Percentiles rank a stretch among this genome's conserved stretches.
These are phyloP conservation scores for Phymastichus coffea DNA, from an alignment of 1,140 invertebrate genomes.

Conservation along the genomic window DNA sequence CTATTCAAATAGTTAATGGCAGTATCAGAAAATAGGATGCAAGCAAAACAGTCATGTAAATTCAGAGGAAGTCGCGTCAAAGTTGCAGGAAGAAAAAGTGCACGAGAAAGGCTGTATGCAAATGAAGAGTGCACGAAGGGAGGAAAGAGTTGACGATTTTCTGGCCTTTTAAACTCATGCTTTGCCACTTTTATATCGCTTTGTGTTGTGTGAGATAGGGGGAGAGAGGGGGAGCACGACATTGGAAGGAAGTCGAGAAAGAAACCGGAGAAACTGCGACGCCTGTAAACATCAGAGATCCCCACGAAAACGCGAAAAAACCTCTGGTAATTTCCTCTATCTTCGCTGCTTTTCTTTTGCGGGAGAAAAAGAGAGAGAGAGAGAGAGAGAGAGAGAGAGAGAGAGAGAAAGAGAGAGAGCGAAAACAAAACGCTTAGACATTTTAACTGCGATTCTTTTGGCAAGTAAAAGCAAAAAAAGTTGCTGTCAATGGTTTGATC, in stretches of 20 bases:
- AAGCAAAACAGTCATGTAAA: no score
- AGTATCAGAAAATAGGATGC: no score
- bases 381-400: no score
- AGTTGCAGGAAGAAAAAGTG: no score
- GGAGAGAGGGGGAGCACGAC: neutral
- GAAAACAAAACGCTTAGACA: no score
- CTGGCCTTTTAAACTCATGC: neutral
- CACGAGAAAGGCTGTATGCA: constrained; percentile 1
- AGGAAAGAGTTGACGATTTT: constrained; percentile 6
- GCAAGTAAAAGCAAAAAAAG: no score
- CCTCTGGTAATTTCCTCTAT: constrained; percentile 1
- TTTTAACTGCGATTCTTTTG: no score
- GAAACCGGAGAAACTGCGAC: neutral
- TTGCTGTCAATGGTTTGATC: no score
- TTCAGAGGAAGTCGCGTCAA: neutral
- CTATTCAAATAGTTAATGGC: no score
- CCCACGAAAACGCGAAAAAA: constrained; percentile 7
- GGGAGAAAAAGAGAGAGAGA: no score
- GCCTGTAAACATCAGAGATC: constrained; percentile 9
- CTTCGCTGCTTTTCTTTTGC: neutral
- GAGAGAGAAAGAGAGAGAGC: no score
- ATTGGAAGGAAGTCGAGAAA: no score
- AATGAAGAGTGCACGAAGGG: neutral
- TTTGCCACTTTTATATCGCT: neutral
- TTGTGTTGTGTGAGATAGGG: neutral